Conservation (phyloP, 2,888 invertebrate genomes). For the Pterobdella sp. region DNA sequence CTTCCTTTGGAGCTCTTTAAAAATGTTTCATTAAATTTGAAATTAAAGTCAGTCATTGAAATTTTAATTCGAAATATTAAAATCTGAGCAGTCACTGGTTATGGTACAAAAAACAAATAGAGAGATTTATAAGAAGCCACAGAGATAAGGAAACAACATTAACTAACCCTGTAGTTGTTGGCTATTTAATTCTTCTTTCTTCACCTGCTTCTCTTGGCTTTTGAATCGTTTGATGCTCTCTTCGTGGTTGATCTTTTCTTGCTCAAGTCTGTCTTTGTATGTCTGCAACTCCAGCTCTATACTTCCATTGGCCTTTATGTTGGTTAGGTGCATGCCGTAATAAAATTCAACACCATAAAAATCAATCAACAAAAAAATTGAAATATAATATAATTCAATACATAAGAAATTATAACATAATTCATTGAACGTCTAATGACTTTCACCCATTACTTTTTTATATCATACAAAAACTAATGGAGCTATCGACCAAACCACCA, state of each 20-base stretch:
- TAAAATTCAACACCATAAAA: too few relatives aligned
- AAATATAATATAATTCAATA: neutral
- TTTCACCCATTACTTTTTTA: neutral
- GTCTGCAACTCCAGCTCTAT: constrained; percentile 48
- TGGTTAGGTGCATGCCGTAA: too few relatives aligned
- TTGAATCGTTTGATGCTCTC: constrained; percentile 54
- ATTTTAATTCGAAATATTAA: neutral
- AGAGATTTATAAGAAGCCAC: too few relatives aligned
- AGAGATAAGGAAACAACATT: too few relatives aligned
- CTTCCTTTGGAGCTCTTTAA: constrained; percentile 75
- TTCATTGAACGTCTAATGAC: neutral
- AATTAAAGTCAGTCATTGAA: neutral
- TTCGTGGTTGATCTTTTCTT: constrained; percentile 58
- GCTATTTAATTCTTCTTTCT: constrained; percentile 68
- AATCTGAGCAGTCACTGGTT: too few relatives aligned
- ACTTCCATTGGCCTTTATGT: constrained; percentile 46
- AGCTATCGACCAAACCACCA: too few relatives aligned
- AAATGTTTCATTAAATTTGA: too few relatives aligned
- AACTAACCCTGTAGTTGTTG: constrained; percentile 76
- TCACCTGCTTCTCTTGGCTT: constrained; percentile 39
- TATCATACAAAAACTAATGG: neutral
- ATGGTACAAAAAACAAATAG: too few relatives aligned
- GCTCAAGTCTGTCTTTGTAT: constrained; percentile 44
- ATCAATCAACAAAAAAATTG: too few relatives aligned
- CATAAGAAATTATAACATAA: neutral